Percentiles rank a stretch among this genome's conserved stretches.
Evolutionary conservation across 2,113 vertebrate species (phyloP).

Genomic region (Pteruthius melanotis): DNA sequence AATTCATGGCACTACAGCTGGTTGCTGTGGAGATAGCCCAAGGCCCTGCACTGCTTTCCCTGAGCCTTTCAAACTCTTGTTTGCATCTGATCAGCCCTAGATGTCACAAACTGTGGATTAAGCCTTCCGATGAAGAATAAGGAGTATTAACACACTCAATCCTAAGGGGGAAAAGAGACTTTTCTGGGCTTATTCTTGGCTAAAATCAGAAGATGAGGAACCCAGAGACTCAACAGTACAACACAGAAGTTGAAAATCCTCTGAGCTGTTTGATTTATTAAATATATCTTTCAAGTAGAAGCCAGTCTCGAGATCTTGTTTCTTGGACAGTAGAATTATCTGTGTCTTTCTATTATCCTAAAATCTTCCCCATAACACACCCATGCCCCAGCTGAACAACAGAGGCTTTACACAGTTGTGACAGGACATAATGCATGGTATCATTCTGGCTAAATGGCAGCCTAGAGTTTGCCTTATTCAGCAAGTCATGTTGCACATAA

Average conservation of each 20-base stretch:
- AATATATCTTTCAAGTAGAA: background rate
- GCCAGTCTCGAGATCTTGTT: background rate
- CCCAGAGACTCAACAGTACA: background rate
- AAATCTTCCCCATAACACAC: background rate
- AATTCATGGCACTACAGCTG: constrained; percentile 42
- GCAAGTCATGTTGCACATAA: background rate
- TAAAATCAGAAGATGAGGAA: background rate
- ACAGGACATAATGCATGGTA: background rate
- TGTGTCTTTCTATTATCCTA: background rate
- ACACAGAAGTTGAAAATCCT: background rate
- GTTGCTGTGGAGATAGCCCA: constrained; percentile 54
- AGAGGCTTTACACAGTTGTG: background rate
- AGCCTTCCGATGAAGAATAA: constrained; percentile 21
- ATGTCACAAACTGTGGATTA: constrained; percentile 41
- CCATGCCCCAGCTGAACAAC: background rate
- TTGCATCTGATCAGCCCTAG: constrained; percentile 14
- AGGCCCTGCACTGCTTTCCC: background rate
- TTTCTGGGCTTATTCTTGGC: background rate
- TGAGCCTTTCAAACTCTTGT: constrained; percentile 16
- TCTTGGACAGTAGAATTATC: background rate
- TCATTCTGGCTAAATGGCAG: background rate
- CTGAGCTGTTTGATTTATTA: background rate
- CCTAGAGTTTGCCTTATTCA: background rate
- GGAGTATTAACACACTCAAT: background rate
- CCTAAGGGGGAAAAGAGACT: background rate